Evolutionary conservation across 2,888 invertebrate species (phyloP).

Genomic region (Phorcus lineatus): DNA sequence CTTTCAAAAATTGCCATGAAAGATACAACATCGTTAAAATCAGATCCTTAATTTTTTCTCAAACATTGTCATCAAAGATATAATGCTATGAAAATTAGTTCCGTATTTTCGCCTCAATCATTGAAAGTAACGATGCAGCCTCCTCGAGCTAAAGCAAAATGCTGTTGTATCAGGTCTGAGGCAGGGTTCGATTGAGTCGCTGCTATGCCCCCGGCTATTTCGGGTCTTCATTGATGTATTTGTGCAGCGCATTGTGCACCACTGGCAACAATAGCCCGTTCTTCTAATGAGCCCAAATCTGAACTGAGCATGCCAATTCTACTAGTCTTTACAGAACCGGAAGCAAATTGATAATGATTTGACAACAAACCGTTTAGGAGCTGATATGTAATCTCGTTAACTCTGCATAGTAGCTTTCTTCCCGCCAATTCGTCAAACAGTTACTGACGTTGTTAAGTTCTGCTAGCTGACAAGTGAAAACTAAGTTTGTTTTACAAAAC

Average conservation of each 20-base stretch:
- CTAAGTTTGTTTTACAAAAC: too few species aligned
- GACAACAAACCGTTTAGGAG: background rate
- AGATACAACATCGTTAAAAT: too few species aligned
- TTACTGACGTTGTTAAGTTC: too few species aligned
- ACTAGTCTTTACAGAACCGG: background rate
- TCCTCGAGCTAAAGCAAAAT: background rate
- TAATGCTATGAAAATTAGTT: too few species aligned
- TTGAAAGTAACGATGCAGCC: too few species aligned
- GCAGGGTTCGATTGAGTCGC: background rate
- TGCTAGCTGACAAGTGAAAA: too few species aligned
- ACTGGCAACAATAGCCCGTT: background rate
- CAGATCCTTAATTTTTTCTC: too few species aligned
- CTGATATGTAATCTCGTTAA: background rate
- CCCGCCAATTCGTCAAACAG: too few species aligned
- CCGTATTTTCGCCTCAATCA: too few species aligned
- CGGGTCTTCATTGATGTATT: constrained; percentile 15
- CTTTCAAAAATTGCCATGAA: too few species aligned
- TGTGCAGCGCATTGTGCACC: constrained; percentile 14
- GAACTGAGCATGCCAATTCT: constrained; percentile 12
- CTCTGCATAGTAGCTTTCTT: background rate
- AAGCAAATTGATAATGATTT: background rate
- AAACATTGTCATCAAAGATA: too few species aligned
- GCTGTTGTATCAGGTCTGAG: background rate
- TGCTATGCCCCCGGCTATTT: background rate
- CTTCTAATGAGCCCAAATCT: constrained; percentile 14